Evolutionary conservation across 1,140 invertebrate genomes (phyloP).

Genomic region (Chrysoperla carnea): DNA sequence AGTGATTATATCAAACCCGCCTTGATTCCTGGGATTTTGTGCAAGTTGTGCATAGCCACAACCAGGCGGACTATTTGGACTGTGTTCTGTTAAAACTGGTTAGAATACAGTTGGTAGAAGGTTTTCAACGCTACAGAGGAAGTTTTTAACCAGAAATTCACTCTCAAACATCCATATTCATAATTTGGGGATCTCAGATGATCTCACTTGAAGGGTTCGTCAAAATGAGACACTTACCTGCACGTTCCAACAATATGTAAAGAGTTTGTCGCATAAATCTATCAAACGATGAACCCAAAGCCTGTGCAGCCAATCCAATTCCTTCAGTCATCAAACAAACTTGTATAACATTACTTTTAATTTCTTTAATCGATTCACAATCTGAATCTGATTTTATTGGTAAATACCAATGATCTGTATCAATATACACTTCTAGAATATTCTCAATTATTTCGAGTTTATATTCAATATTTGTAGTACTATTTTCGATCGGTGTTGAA

Average conservation of each 20-base stretch:
- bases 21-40: no score
- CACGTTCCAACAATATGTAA: constrained; percentile 45
- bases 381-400: constrained; percentile 22
- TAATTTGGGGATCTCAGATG: no score
- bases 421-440: constrained; percentile 32
- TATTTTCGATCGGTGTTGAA: constrained; percentile 8
- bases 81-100: no score
- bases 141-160: no score
- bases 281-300: constrained; percentile 27
- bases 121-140: no score
- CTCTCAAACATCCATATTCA: no score
- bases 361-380: constrained; percentile 19
- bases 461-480: constrained; percentile 2
- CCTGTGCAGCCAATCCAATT: constrained; percentile 33
- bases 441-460: constrained; percentile 19
- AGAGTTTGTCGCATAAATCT: constrained; percentile 38
- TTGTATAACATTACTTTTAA: constrained; percentile 37
- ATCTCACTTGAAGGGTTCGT: no score
- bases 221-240: constrained; percentile 36
- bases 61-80: no score
- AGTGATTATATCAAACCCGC: no score
- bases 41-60: no score
- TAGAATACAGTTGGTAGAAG: no score
- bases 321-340: constrained; percentile 43
- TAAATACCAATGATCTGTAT: constrained; percentile 35